A percentile compares a stretch with the other conserved stretches of the same genome.
phyloP scores from a whole-genome alignment of 2,113 vertebrate species.

The Macrotus californicus region DNA sequence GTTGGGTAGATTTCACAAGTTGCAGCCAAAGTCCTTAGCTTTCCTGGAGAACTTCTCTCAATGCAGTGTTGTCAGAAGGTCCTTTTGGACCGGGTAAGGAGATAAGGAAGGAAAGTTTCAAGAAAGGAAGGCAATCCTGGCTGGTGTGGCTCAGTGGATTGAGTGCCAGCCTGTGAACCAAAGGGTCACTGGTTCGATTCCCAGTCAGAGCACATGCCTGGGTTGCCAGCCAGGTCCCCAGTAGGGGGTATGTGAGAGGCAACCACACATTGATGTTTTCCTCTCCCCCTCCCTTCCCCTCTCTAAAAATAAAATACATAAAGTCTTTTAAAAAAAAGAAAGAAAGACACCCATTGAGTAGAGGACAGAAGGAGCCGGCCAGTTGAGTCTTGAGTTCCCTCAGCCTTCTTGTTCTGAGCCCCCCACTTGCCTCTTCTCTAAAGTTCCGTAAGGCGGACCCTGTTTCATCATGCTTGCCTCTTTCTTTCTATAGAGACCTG shows the following conservation, averaged over 20 bases:
- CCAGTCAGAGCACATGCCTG: too few species aligned
- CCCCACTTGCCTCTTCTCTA: not conserved
- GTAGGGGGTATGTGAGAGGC: too few species aligned
- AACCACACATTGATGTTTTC: too few species aligned
- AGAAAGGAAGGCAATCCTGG: not conserved
- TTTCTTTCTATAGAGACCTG: constrained; percentile 10
- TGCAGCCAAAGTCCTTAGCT: not conserved
- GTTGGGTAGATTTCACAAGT: not conserved
- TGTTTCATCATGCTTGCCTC: not conserved
- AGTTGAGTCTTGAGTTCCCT: not conserved
- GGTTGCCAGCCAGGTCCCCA: too few species aligned
- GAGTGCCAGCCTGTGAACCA: too few species aligned
- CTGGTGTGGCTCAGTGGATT: too few species aligned
- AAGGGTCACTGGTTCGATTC: too few species aligned
- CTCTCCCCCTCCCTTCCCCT: too few species aligned
- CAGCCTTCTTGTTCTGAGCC: not conserved
- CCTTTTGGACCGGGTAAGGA: not conserved
- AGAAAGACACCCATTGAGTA: not conserved
- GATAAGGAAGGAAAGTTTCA: not conserved
- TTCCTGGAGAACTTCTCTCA: not conserved
- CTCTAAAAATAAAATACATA: too few species aligned
- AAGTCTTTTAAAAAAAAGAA: not conserved
- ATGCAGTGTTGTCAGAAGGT: not conserved
- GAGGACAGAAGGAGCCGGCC: not conserved
- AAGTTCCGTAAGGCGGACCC: not conserved